Percentiles rank a stretch among this genome's conserved stretches.
These are phyloP conservation scores for Psix sp. DNA, from an alignment of 1,140 invertebrate species.

Conservation along the genomic window DNA sequence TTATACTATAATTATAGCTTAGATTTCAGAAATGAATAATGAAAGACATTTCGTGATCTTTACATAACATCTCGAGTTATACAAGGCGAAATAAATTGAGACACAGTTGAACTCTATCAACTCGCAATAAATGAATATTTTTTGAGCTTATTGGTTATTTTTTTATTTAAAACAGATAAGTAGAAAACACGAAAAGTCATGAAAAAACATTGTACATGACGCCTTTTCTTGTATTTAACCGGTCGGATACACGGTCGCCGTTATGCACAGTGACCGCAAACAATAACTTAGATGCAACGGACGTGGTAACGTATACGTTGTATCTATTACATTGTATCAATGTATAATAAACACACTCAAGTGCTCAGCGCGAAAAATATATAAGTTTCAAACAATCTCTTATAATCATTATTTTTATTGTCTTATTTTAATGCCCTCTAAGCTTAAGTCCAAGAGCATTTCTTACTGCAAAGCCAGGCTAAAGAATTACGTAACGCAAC, in stretches of 20 bases:
- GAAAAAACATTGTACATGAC: conserved; percentile 19
- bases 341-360: conserved; percentile 39
- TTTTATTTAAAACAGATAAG: too few species aligned
- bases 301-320: conserved; percentile 64
- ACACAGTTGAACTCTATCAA: too few species aligned
- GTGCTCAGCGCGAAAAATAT: conserved; percentile 11
- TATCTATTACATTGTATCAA: conserved; percentile 59
- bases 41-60: too few species aligned
- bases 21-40: too few species aligned
- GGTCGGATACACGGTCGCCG: conserved; percentile 58
- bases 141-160: too few species aligned
- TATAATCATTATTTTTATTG: conserved; percentile 2
- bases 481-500: too few species aligned
- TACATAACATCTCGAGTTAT: too few species aligned
- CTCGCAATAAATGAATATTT: too few species aligned
- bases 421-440: conserved; percentile 14
- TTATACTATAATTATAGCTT: too few species aligned
- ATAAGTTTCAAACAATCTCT: conserved; percentile 13
- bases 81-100: too few species aligned
- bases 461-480: too few species aligned
- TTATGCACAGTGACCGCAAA: conserved; percentile 64
- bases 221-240: conserved; percentile 33
- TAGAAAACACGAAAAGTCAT: neutral
- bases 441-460: too few species aligned
- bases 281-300: conserved; percentile 64